Evolutionary conservation across 2,888 invertebrate genomes (phyloP).

Genomic region (Erpobdella octoculata): DNA sequence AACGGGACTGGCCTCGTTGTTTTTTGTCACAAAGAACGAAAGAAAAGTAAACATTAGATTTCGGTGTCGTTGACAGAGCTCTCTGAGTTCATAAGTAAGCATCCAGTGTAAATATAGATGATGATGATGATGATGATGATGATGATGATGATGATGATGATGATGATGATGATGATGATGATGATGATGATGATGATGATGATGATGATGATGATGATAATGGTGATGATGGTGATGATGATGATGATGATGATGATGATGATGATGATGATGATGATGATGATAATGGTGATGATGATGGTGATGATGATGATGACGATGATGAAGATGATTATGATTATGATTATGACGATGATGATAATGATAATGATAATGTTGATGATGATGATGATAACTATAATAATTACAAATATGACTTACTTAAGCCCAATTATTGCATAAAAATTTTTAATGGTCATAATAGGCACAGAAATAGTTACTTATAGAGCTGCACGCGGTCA

Average conservation of each 20-base stretch:
- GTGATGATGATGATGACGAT: conserved; percentile 14
- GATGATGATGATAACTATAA: not conserved
- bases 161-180: not conserved
- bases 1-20: too few species aligned
- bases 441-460: too few species aligned
- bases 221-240: not conserved
- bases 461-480: too few species aligned
- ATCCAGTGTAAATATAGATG: not conserved
- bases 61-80: too few species aligned
- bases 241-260: not conserved
- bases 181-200: conserved; percentile 4
- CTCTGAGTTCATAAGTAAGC: too few species aligned
- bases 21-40: too few species aligned
- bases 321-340: conserved; percentile 13
- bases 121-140: conserved; percentile 8
- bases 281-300: conserved; percentile 22
- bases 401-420: not conserved
- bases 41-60: too few species aligned
- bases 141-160: not conserved
- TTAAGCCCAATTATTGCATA: too few species aligned
- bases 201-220: conserved; percentile 6
- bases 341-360: conserved; percentile 11
- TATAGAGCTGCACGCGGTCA: too few species aligned
- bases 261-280: conserved; percentile 20
- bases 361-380: conserved; percentile 10